phyloP scores from a whole-genome alignment of 2,113 vertebrate genomes.

The Semicossyphus pulcher region DNA sequence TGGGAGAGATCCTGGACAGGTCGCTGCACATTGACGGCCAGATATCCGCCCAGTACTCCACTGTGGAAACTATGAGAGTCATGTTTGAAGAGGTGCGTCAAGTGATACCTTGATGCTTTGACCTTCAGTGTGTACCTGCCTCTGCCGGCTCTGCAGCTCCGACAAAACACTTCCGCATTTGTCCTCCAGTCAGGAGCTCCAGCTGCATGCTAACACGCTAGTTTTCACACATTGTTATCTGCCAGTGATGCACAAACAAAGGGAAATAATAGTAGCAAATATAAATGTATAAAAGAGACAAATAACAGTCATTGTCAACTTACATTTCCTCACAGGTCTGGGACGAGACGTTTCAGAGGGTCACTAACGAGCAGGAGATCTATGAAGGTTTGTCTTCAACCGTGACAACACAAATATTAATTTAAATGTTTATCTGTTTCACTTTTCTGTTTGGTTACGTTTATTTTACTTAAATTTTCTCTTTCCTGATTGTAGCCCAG shows the following conservation, averaged over 20 bases:
- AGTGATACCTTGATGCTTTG: slow-evolving; percentile 10
- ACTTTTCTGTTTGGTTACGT: background rate
- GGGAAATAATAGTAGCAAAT: slow-evolving; percentile 4
- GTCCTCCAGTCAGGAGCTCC: background rate
- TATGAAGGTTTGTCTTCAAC: slow-evolving; percentile 89
- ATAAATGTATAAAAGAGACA: slow-evolving; percentile 1
- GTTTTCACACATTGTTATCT: background rate
- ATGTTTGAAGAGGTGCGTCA: slow-evolving; percentile 89
- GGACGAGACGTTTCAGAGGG: slow-evolving; percentile 93
- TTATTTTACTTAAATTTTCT: background rate
- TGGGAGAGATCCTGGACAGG: slow-evolving; percentile 89
- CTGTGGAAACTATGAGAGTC: slow-evolving; percentile 87
- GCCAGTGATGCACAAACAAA: slow-evolving; percentile 1
- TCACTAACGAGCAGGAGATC: slow-evolving; percentile 93
- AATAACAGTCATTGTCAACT: too few relatives aligned
- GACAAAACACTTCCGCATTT: background rate
- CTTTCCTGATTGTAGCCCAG: slow-evolving; percentile 84
- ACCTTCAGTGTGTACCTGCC: slow-evolving; percentile 30
- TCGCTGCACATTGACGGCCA: slow-evolving; percentile 89
- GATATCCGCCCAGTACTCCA: slow-evolving; percentile 86
- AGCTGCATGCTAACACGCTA: slow-evolving; percentile 4
- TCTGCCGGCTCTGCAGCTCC: background rate
- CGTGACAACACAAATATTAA: background rate
- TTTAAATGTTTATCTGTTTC: background rate
- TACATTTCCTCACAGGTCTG: slow-evolving; percentile 85